phyloP scores from a whole-genome alignment of 2,888 invertebrate species.

The Nomada ruficornis region DNA sequence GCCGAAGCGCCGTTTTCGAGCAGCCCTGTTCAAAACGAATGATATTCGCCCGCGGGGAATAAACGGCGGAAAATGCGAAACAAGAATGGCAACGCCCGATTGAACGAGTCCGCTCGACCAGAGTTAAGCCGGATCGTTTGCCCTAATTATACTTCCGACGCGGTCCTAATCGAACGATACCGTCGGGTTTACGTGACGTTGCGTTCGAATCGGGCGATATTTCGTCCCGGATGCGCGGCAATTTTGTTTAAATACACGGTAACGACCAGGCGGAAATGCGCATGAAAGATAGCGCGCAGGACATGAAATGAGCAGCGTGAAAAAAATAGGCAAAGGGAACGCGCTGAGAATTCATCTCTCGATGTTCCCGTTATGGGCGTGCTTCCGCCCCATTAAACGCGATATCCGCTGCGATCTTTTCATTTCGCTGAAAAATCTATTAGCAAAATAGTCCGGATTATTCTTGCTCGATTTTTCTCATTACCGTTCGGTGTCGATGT shows the following conservation, averaged over 20 bases:
- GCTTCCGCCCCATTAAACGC: constrained; percentile 74
- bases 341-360: constrained; percentile 47
- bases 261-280: constrained; percentile 13
- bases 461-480: constrained; percentile 41
- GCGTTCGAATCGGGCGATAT: background rate
- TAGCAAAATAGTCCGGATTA: constrained; percentile 70
- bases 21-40: constrained; percentile 13
- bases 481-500: constrained; percentile 17
- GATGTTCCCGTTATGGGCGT: constrained; percentile 38
- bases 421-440: constrained; percentile 75
- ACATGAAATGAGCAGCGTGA: constrained; percentile 37
- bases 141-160: background rate
- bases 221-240: background rate
- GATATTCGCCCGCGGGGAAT: background rate
- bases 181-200: background rate
- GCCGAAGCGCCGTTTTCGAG: background rate
- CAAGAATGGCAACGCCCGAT: background rate
- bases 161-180: background rate
- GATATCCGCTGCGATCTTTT: constrained; percentile 74
- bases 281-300: constrained; percentile 17
- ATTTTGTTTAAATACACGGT: constrained; percentile 1
- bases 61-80: background rate
- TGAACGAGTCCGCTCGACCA: background rate
- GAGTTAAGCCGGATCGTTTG: background rate
- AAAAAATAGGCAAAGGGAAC: constrained; percentile 29